These are phyloP conservation scores for Hormaphis cornu DNA, from an alignment of 1,140 invertebrate genomes.

Conservation along the genomic window DNA sequence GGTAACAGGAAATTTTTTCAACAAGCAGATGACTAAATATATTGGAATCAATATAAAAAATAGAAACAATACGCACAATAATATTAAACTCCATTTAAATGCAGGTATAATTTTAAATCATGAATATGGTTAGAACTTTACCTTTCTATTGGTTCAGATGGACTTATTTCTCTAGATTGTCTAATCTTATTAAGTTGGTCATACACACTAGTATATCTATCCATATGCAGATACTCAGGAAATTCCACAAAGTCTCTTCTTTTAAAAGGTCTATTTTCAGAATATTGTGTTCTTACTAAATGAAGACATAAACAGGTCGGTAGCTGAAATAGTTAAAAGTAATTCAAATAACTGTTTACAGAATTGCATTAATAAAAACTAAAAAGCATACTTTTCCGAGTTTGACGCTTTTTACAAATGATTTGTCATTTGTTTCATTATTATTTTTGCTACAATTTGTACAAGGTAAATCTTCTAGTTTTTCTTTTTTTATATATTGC, in stretches of 20 bases:
- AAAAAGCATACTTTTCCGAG: slow-evolving; percentile 17
- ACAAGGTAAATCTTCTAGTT: slow-evolving; percentile 19
- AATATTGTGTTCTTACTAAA: slow-evolving; percentile 76
- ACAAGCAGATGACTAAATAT: too few relatives aligned
- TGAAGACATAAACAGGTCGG: slow-evolving; percentile 77
- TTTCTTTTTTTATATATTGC: slow-evolving; percentile 9
- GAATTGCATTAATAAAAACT: neutral
- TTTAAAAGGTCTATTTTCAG: slow-evolving; percentile 64
- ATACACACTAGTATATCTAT: slow-evolving; percentile 48
- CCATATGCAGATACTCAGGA: slow-evolving; percentile 70
- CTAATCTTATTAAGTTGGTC: slow-evolving; percentile 4
- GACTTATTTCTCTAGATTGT: neutral
- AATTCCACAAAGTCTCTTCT: slow-evolving; percentile 76
- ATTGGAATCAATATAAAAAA: too few relatives aligned
- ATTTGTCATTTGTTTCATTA: slow-evolving; percentile 14
- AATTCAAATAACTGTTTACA: neutral
- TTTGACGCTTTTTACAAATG: slow-evolving; percentile 11
- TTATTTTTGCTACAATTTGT: slow-evolving; percentile 20
- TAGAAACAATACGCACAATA: too few relatives aligned
- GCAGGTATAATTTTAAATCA: too few relatives aligned
- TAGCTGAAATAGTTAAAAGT: slow-evolving; percentile 47
- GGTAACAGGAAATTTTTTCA: too few relatives aligned
- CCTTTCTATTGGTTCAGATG: slow-evolving; percentile 6
- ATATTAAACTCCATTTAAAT: too few relatives aligned
- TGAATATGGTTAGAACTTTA: neutral